Evolutionary conservation across 2,797 vertebrate genomes (phyloP).

Genomic region (Myotis vivesi): DNA sequence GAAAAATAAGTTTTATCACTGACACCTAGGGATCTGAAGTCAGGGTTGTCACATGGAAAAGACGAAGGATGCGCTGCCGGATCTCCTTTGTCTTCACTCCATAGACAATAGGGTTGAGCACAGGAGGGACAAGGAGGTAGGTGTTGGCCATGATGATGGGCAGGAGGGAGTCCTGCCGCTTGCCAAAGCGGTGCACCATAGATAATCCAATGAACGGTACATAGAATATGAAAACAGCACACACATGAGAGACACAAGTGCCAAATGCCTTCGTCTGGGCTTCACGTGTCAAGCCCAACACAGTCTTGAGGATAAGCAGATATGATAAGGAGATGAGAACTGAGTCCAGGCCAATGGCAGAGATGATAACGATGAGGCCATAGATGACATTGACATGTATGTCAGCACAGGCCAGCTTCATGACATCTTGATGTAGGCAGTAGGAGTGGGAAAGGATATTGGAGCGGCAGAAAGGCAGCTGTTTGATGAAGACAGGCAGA

Average conservation of each 20-base stretch:
- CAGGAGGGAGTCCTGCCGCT: slow-evolving; percentile 53
- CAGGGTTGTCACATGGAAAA: slow-evolving; percentile 42
- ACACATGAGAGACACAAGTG: slow-evolving; percentile 78
- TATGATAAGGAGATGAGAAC: slow-evolving; percentile 78
- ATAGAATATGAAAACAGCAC: slow-evolving; percentile 79
- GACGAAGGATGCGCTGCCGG: slow-evolving; percentile 65
- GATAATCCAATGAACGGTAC: slow-evolving; percentile 76
- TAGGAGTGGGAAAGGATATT: slow-evolving; percentile 78
- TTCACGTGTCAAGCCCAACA: slow-evolving; percentile 72
- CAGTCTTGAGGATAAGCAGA: slow-evolving; percentile 76
- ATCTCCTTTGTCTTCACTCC: slow-evolving; percentile 78
- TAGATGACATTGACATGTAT: slow-evolving; percentile 73
- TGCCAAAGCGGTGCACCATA: slow-evolving; percentile 77
- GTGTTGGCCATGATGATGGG: slow-evolving; percentile 75
- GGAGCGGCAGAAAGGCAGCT: slow-evolving; percentile 66
- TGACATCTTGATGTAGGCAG: slow-evolving; percentile 79
- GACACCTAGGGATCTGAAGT: slow-evolving; percentile 37
- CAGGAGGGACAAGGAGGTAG: slow-evolving; percentile 76
- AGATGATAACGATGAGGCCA: slow-evolving; percentile 78
- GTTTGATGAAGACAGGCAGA: slow-evolving; percentile 73
- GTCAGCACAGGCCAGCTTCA: slow-evolving; percentile 79
- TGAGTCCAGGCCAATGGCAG: slow-evolving; percentile 76
- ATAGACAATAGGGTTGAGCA: slow-evolving; percentile 76
- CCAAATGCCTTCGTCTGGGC: slow-evolving; percentile 74
- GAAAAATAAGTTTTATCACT: not conserved